Base-by-base conservation (phyloP, 1,140 invertebrate genomes). In the Zaprionus ghesquierei region DNA sequence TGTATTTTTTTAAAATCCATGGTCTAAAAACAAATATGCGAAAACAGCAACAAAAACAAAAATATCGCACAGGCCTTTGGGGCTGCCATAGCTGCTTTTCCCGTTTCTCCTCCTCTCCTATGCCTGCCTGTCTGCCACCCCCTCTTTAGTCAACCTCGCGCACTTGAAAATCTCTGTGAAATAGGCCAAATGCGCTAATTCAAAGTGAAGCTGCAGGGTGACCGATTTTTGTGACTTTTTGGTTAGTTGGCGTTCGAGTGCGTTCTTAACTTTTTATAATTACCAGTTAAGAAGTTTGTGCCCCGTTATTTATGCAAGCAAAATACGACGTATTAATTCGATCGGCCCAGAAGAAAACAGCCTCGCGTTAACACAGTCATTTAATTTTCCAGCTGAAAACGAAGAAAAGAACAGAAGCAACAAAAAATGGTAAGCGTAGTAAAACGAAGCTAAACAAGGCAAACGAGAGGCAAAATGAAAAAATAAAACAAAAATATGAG, bases 281-380 rank as follows among this genome's bases (percentile, higher is more conserved):
- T 87, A 79, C 68, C 82, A 87, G 82, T 87, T 82, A 89, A 69
- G 65, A 89, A 89, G 84, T 87, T 87, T 62, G 44, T 31, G 63
- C 54, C 13, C 27, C 18, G 61, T 70, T 68, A 84, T 71, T 81
- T 78, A 65, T 78, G 53, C 70, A 69, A 59, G 49, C 56, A 22
- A 56, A 73, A 41, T 46, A n/a, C 51, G 71, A 25, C 64, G 44
- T 62, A 86, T 81, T 82, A 72, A 86, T 86, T 59, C 74, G 60
- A 41, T 22, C 35, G 29, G n/a, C n/a, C n/a, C 44, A 54, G 22
- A 27, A 35, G 13, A 51, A 73, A 76, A 54, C 64, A 76, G 72
- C 79, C 15, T 75, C 79, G 82, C 82, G 75, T 86, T 86, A 87
- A 82, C 72, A 77, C 87, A 87, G 79, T 87, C 84, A 87, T 87